These are phyloP conservation scores for Rhabditoides inermis DNA, from an alignment of 2,888 invertebrate species.

Conservation along the genomic window DNA sequence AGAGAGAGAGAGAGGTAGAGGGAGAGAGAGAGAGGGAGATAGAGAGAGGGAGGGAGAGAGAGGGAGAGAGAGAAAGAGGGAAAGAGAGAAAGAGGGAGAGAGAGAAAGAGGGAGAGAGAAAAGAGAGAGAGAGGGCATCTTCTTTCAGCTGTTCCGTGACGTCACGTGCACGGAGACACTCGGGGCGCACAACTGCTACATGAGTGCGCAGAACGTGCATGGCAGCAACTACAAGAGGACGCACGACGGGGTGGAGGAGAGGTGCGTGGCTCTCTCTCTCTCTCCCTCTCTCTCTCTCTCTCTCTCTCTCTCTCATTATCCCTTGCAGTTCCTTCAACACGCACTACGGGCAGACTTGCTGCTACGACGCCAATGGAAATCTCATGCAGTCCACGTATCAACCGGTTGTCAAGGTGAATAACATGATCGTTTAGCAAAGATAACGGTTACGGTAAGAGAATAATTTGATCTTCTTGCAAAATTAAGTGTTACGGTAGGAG, in stretches of 20 bases:
- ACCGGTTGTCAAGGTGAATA: slow-evolving; percentile 60
- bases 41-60: too few species aligned
- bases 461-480: too few species aligned
- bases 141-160: slow-evolving; percentile 34
- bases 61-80: too few species aligned
- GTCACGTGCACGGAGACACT: slow-evolving; percentile 71
- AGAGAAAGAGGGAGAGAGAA: too few species aligned
- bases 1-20: too few species aligned
- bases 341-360: slow-evolving; percentile 78
- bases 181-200: slow-evolving; percentile 74
- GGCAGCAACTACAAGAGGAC: slow-evolving; percentile 18
- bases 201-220: slow-evolving; percentile 47
- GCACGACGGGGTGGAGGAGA: background rate
- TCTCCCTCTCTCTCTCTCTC: background rate
- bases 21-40: too few species aligned
- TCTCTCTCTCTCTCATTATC: background rate
- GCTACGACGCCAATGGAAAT: slow-evolving; percentile 81
- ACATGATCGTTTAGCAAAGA: too few species aligned
- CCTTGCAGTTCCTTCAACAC: slow-evolving; percentile 38
- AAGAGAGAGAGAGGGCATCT: too few species aligned
- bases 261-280: background rate
- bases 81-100: too few species aligned
- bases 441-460: too few species aligned
- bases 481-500: too few species aligned
- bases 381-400: slow-evolving; percentile 89